These are phyloP conservation scores for Nycticebus coucang DNA, from an alignment of 2,113 vertebrate species.

Conservation along the genomic window DNA sequence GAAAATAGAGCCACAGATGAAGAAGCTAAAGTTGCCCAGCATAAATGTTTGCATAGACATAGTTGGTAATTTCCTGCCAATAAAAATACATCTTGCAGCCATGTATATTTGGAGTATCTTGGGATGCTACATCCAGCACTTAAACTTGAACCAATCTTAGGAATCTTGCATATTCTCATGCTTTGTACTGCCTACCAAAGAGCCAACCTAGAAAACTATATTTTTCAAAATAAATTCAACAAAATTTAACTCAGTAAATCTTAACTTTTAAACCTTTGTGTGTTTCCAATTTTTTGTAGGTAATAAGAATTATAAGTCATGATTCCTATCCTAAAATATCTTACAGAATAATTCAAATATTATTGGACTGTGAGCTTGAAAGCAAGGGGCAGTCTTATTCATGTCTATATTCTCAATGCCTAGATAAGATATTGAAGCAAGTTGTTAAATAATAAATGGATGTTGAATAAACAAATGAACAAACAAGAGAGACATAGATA, in stretches of 20 bases:
- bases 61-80: neutral
- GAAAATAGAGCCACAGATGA: neutral
- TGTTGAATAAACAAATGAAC: neutral
- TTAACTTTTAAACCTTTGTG: neutral
- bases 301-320: neutral
- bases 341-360: neutral
- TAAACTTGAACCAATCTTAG: neutral
- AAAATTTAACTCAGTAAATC: neutral
- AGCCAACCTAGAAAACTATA: neutral
- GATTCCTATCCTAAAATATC: neutral
- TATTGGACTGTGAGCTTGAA: neutral
- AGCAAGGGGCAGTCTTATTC: neutral
- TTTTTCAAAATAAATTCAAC: conserved; percentile 29
- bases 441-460: neutral
- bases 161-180: neutral
- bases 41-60: neutral
- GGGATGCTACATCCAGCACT: neutral
- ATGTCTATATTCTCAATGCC: neutral
- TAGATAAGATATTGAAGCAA: neutral
- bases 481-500: neutral
- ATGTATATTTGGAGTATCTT: neutral
- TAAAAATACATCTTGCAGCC: neutral
- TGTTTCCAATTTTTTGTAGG: neutral
- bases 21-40: neutral
- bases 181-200: neutral